Evolutionary conservation across 2,797 vertebrate species (phyloP).

Genomic region (Vireo griseus): DNA sequence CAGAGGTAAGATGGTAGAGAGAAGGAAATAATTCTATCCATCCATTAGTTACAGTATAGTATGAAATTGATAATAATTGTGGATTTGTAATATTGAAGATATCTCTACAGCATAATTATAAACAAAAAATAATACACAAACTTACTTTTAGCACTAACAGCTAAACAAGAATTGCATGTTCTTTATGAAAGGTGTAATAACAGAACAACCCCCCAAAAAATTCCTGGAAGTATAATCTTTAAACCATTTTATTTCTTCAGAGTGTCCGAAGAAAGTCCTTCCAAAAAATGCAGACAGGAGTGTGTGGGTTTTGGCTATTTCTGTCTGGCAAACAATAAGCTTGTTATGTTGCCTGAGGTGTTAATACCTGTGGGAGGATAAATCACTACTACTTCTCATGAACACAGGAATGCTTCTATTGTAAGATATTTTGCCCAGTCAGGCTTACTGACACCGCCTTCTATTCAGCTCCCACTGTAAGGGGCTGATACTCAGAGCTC

Average conservation of each 20-base stretch:
- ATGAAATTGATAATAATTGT: neutral
- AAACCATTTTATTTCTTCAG: neutral
- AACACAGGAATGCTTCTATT: neutral
- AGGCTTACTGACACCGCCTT: neutral
- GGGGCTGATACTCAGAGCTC: neutral
- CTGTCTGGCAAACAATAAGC: neutral
- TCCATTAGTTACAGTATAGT: neutral
- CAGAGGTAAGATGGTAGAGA: neutral
- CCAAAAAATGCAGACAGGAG: neutral
- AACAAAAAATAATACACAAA: neutral
- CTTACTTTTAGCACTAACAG: neutral
- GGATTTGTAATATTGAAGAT: neutral
- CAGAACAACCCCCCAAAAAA: neutral
- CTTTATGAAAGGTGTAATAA: neutral
- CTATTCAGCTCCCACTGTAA: neutral
- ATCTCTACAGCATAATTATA: neutral
- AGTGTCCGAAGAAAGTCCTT: neutral
- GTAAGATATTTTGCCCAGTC: neutral
- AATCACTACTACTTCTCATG: neutral
- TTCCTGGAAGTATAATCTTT: neutral
- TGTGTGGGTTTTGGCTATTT: neutral
- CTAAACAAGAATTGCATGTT: neutral
- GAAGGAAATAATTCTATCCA: neutral
- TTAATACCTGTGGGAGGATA: neutral
- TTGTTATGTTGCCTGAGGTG: neutral